These are phyloP conservation scores for Mirza zaza DNA, from an alignment of 2,113 vertebrate species.

Conservation along the genomic window DNA sequence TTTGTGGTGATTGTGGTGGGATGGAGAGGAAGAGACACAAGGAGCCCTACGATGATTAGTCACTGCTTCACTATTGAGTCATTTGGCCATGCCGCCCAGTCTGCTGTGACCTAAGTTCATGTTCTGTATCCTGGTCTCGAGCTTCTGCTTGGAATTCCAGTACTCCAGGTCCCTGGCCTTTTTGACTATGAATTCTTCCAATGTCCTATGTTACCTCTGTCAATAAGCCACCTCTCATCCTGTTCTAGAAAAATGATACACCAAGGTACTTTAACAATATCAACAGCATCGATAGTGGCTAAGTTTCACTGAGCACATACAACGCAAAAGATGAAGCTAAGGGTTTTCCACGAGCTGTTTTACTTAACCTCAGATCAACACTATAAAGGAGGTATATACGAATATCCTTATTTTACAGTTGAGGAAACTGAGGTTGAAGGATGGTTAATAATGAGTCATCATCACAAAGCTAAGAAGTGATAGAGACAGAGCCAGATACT, in stretches of 20 bases:
- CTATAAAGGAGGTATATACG: neutral
- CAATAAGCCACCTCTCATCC: neutral
- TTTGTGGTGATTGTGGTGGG: conserved; percentile 45
- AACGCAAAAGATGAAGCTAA: neutral
- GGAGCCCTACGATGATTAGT: conserved; percentile 29
- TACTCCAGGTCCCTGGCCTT: neutral
- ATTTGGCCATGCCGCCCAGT: neutral
- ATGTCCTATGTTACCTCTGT: neutral
- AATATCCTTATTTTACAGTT: neutral
- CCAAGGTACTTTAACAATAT: neutral
- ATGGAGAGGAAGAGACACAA: neutral
- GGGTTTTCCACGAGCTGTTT: neutral
- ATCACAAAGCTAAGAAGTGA: neutral
- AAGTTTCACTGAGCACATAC: neutral
- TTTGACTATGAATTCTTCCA: conserved; percentile 1
- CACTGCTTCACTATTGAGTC: conserved; percentile 66
- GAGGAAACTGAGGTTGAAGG: conserved; percentile 11
- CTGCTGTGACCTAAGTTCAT: conserved; percentile 10
- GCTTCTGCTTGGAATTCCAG: neutral
- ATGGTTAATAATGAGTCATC: conserved; percentile 33
- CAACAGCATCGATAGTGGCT: neutral
- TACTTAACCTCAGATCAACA: neutral
- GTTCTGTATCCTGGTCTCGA: neutral
- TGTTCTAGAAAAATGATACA: neutral
- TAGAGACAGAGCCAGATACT: neutral